Evolutionary conservation across 2,888 invertebrate genomes (phyloP).

Genomic region (Plagodis dolabraria): DNA sequence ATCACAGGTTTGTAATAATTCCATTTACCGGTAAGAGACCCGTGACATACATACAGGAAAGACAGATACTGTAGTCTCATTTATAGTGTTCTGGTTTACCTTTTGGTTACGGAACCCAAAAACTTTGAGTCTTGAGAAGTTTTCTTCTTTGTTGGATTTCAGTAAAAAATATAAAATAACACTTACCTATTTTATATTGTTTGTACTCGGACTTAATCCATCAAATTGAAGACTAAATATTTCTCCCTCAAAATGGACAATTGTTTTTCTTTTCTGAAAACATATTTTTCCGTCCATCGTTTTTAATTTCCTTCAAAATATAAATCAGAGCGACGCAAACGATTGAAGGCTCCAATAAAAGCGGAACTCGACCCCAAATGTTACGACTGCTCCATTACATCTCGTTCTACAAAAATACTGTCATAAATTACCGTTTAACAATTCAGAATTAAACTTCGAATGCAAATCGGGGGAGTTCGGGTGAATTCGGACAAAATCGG

Average conservation of each 20-base stretch:
- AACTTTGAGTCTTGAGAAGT: too few species aligned
- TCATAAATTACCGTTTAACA: conserved; percentile 40
- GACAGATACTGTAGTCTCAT: too few species aligned
- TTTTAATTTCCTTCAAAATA: conserved; percentile 21
- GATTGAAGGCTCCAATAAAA: conserved; percentile 25
- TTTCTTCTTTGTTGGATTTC: too few species aligned
- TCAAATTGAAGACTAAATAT: background rate
- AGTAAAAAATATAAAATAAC: too few species aligned
- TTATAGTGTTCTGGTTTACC: too few species aligned
- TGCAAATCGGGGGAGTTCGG: conserved; percentile 34
- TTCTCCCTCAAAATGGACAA: background rate
- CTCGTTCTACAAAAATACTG: conserved; percentile 32
- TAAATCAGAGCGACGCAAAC: conserved; percentile 21
- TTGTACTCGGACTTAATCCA: too few species aligned
- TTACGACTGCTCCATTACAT: conserved; percentile 33
- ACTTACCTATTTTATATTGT: too few species aligned
- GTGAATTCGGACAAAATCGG: conserved; percentile 18
- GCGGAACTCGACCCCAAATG: conserved; percentile 28
- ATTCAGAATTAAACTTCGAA: conserved; percentile 38
- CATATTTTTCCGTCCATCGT: conserved; percentile 17
- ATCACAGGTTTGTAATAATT: too few species aligned
- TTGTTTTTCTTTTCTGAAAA: background rate
- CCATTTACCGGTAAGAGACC: too few species aligned
- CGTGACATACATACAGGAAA: too few species aligned
- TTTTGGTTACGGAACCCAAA: too few species aligned